phyloP scores from a whole-genome alignment of 2,113 vertebrate species.

The Dolichallabes microphthalmus region DNA sequence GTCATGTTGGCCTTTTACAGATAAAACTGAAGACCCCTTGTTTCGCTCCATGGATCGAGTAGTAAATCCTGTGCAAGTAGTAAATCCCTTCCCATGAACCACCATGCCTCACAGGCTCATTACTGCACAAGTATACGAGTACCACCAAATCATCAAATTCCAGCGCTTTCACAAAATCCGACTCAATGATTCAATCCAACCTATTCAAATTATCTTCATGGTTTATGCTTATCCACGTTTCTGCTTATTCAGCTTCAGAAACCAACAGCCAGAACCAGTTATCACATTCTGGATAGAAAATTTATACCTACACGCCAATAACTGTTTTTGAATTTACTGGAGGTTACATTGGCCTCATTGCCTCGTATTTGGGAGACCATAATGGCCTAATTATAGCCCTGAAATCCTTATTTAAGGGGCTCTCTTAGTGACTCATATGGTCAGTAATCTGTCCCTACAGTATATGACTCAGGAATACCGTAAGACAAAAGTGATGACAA shows the following conservation, averaged over 20 bases:
- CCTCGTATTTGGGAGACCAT: background rate
- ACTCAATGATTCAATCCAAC: background rate
- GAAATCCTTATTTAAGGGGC: background rate
- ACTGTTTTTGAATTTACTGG: background rate
- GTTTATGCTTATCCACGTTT: background rate
- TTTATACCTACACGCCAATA: background rate
- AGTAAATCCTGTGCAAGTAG: background rate
- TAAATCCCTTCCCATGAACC: background rate
- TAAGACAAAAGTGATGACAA: constrained; percentile 9
- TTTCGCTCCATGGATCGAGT: background rate
- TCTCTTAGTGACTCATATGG: background rate
- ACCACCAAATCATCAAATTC: background rate
- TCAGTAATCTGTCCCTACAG: background rate
- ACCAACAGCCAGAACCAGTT: background rate
- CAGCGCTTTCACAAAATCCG: background rate
- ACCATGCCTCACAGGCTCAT: background rate
- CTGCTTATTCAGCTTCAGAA: background rate
- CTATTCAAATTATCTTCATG: background rate
- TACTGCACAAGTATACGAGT: background rate
- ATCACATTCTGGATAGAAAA: background rate
- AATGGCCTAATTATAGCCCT: background rate
- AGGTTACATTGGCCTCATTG: too few species aligned
- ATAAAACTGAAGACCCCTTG: background rate
- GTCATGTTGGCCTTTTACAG: background rate
- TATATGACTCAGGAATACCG: background rate